Percentiles rank a stretch among this genome's conserved stretches.
phyloP scores from a whole-genome alignment of 2,797 vertebrate genomes.

The Tapirus indicus region DNA sequence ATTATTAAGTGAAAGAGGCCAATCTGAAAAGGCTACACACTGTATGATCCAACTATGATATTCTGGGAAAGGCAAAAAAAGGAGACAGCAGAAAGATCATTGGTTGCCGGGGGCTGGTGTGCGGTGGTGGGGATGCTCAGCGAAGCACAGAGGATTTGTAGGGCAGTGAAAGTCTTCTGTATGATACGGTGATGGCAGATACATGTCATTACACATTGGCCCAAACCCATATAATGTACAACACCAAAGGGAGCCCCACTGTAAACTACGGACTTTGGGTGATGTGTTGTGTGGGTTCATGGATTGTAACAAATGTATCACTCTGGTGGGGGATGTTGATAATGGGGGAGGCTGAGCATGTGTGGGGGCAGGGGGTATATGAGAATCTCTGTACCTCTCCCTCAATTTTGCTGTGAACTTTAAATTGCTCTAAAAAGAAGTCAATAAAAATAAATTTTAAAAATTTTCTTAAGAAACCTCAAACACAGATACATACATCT shows the following conservation, averaged over 20 bases:
- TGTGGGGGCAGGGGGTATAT: not conserved
- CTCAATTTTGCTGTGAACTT: not conserved
- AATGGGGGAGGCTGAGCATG: not conserved
- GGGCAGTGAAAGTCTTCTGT: too few relatives aligned
- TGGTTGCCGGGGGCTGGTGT: not conserved
- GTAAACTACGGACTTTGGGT: too few relatives aligned
- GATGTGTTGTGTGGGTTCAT: too few relatives aligned
- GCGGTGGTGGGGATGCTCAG: not conserved
- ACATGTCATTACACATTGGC: not conserved
- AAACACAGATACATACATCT: fast-evolving
- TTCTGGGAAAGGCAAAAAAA: not conserved
- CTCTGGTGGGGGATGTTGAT: fast-evolving
- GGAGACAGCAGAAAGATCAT: not conserved
- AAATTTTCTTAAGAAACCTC: not conserved
- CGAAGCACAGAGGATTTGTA: too few relatives aligned
- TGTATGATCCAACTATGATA: too few relatives aligned
- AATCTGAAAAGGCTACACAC: not conserved
- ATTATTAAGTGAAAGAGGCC: not conserved
- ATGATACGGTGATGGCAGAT: not conserved
- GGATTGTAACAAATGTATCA: not conserved
- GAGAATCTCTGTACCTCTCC: not conserved
- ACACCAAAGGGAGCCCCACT: not conserved
- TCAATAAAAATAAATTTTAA: not conserved
- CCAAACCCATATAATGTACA: not conserved
- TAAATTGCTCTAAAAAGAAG: not conserved